Percentiles rank a stretch among this genome's conserved stretches.
Conservation (phyloP, 2,797 vertebrate species). For the Anabas testudineus region DNA sequence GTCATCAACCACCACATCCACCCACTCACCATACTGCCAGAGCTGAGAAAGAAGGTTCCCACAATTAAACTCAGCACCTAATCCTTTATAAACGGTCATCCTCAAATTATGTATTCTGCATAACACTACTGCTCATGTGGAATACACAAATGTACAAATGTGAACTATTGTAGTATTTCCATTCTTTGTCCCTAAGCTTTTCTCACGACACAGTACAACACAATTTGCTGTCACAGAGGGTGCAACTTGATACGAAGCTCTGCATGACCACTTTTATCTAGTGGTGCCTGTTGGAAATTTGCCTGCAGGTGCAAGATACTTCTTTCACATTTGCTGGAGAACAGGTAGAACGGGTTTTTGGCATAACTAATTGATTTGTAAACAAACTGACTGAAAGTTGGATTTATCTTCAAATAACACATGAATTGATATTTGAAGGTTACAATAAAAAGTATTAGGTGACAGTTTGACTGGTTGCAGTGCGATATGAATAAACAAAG, state of each 20-base stretch:
- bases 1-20: conserved; percentile 93
- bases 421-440: neutral
- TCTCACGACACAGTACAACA: neutral
- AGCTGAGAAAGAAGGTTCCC: conserved; percentile 78
- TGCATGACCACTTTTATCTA: too few species aligned
- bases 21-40: conserved; percentile 93
- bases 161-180: neutral
- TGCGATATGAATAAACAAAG: neutral
- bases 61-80: neutral
- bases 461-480: neutral
- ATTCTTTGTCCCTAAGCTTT: neutral
- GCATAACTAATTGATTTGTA: neutral
- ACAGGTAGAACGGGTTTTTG: neutral
- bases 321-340: neutral
- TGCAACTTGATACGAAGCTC: neutral
- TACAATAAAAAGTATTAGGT: neutral
- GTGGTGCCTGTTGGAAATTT: neutral
- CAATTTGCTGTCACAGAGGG: too few species aligned
- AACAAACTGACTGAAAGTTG: neutral
- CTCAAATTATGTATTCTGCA: too few species aligned
- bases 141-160: neutral
- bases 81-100: neutral
- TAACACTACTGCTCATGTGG: neutral
- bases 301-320: too few species aligned
- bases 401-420: neutral